Conservation (phyloP, 1,140 invertebrate species). For the Papilio dardanus region DNA sequence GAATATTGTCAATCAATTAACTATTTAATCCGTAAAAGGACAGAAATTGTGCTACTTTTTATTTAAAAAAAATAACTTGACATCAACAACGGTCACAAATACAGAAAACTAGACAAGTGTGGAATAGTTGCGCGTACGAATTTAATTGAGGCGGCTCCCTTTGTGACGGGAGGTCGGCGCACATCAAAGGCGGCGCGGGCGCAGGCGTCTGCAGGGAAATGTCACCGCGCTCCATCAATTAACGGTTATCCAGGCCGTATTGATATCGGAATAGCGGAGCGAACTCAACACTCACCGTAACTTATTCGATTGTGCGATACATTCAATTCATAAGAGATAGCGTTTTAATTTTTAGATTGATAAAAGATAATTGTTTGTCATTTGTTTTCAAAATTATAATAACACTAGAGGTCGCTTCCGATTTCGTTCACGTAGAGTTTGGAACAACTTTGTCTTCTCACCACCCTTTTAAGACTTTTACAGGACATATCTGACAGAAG, state of each 20-base stretch:
- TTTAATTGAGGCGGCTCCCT: conserved; percentile 72
- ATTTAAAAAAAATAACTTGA: conserved; percentile 28
- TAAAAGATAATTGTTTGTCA: too few relatives aligned
- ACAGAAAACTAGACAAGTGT: conserved; percentile 58
- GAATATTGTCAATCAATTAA: conserved; percentile 40
- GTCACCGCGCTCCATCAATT: conserved; percentile 76
- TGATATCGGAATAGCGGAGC: conserved; percentile 62
- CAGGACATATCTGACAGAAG: too few relatives aligned
- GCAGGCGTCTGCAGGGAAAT: conserved; percentile 65
- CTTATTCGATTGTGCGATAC: conserved; percentile 49
- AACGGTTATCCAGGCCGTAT: conserved; percentile 62
- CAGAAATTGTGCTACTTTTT: conserved; percentile 42
- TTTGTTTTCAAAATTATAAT: too few relatives aligned
- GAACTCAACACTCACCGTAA: conserved; percentile 51
- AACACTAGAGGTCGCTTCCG: too few relatives aligned
- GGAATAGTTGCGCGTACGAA: conserved; percentile 72
- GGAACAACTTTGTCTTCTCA: too few relatives aligned
- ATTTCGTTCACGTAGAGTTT: too few relatives aligned
- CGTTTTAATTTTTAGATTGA: conserved; percentile 31
- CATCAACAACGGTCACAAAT: conserved; percentile 56
- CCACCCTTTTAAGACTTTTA: too few relatives aligned
- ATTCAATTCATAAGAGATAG: conserved; percentile 38
- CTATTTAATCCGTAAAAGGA: conserved; percentile 51
- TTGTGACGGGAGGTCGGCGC: conserved; percentile 57
- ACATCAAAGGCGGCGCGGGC: conserved; percentile 62